Base-by-base conservation (phyloP, 1,140 invertebrate species). In the Panagrolaimus sp. region DNA sequence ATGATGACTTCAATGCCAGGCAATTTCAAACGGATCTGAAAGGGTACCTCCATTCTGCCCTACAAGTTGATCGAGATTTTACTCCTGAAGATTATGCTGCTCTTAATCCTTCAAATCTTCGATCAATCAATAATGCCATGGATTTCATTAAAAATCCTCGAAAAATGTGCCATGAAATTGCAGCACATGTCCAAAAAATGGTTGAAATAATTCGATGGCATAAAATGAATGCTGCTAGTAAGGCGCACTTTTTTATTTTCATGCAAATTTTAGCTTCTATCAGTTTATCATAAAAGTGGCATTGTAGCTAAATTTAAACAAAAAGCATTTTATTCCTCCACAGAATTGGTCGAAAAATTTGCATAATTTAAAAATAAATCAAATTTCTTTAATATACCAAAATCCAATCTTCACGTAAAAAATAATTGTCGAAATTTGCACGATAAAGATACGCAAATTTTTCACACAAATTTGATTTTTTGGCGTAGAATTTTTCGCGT, bases 81-180 rank as follows among this genome's bases (percentile, higher is more conserved):
- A 90, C 89, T 0, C 85, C 86, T 8, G 91, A 92, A 81, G 94
- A 98, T 84, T 88, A 89, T 65, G 88, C 89, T 71, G 88, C 88
- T 78, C 90, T 97, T 65, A 96, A 96, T 87, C 94, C 93, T 17
- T 91, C 91, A 73, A 72, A 84, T 28, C 91, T 93, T 15, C 87
- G 90, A 55, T 92, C 91, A 74, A 91, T 98, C 74, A 87, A 88
- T 64, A 89, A 91, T 78, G 94, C 94, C 0, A 86, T 97, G 84
- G 89, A 94, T 78, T 94, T 94, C 85, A 93, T 98, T 0, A 93
- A 93, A 84, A 97, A 98, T 87, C 96, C 96, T 0, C 90, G 91
- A 17, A 89, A 89, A 80, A 94, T 93, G 85, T 98, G 96, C 84
- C 89, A 91, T 75, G 81, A 83, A 70, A 83, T 83, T 58, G 78